A percentile compares a stretch with the other conserved stretches of the same genome.
Evolutionary conservation across 2,888 invertebrate species (phyloP).

Genomic region (Hypsopygia costalis): DNA sequence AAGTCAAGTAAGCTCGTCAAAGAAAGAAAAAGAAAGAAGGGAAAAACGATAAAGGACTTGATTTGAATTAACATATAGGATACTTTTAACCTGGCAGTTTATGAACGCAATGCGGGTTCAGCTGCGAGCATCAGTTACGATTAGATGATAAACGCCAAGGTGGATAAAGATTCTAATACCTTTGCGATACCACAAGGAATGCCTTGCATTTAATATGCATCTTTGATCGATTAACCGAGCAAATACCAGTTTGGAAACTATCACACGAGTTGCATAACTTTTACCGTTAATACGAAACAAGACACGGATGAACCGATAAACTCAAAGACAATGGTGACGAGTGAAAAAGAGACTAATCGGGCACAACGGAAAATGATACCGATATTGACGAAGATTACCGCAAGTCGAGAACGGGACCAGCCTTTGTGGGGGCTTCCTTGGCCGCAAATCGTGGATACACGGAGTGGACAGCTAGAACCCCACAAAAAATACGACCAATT

Average conservation of each 20-base stretch:
- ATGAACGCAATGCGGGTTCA: no score
- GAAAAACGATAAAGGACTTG: no score
- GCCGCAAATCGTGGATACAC: slow-evolving; percentile 28
- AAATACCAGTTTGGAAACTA: slow-evolving; percentile 39
- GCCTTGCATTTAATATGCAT: no score
- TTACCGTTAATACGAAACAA: slow-evolving; percentile 46
- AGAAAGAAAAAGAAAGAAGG: no score
- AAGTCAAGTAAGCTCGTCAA: no score
- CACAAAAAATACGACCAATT: slow-evolving; percentile 37
- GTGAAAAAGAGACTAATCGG: slow-evolving; percentile 52
- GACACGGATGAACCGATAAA: slow-evolving; percentile 35
- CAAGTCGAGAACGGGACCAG: slow-evolving; percentile 61
- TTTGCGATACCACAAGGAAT: no score
- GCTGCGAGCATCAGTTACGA: no score
- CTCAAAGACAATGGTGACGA: slow-evolving; percentile 46
- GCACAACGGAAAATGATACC: slow-evolving; percentile 33
- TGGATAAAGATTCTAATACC: no score
- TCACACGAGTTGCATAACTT: slow-evolving; percentile 52
- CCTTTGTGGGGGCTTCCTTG: slow-evolving; percentile 48
- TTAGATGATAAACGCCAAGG: no score
- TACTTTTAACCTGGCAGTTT: no score
- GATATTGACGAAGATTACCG: slow-evolving; percentile 52
- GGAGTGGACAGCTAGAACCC: slow-evolving; percentile 36
- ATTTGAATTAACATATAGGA: no score
- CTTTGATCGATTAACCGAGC: slow-evolving; percentile 30